A percentile compares a stretch with the other conserved stretches of the same genome.
Evolutionary conservation across 2,113 vertebrate species (phyloP).

Genomic region (Myotis brandtii): DNA sequence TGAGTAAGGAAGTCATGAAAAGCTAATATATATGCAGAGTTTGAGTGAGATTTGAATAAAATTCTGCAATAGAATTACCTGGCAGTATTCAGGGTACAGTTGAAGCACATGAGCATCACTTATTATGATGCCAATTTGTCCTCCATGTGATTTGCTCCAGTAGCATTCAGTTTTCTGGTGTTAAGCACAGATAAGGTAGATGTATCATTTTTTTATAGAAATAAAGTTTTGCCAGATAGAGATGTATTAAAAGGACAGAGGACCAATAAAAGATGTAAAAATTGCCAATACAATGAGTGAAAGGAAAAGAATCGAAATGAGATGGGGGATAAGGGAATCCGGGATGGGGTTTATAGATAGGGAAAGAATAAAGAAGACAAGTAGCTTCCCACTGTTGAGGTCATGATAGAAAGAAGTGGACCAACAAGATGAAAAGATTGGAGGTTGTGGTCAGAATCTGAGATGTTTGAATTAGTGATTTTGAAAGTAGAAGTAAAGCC

Average conservation of each 20-base stretch:
- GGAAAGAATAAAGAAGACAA: background rate
- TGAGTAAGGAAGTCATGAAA: background rate
- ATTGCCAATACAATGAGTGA: background rate
- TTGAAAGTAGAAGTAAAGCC: background rate
- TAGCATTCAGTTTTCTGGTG: background rate
- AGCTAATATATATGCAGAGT: background rate
- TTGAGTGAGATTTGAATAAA: background rate
- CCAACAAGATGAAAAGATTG: background rate
- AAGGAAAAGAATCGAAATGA: slow-evolving; percentile 14
- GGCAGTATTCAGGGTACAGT: background rate
- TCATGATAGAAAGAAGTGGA: background rate
- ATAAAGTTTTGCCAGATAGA: background rate
- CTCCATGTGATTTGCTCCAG: background rate
- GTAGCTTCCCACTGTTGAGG: background rate
- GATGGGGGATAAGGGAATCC: background rate
- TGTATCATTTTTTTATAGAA: background rate
- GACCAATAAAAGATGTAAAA: background rate
- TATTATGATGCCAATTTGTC: background rate
- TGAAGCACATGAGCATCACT: background rate
- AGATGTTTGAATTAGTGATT: background rate
- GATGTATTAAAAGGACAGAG: background rate
- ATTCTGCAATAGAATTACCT: background rate
- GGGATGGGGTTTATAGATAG: background rate
- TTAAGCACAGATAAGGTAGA: background rate
- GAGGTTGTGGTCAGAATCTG: background rate